phyloP scores from a whole-genome alignment of 1,140 invertebrate species.

The Theocolax elegans region DNA sequence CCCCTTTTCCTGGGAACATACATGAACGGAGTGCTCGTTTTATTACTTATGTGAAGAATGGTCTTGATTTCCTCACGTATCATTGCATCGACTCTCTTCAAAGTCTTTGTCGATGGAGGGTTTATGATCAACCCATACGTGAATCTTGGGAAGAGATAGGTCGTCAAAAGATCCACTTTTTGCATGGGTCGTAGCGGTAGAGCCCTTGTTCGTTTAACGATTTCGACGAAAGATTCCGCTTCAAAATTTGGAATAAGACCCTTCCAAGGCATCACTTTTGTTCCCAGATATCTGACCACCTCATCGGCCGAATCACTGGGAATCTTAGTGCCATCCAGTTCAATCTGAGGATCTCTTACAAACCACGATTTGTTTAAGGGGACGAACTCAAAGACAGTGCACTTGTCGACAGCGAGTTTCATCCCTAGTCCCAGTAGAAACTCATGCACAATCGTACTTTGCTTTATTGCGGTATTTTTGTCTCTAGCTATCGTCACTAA shows the following conservation, averaged over 20 bases:
- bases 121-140: not conserved
- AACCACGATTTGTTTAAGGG: constrained; percentile 38
- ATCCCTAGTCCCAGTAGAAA: constrained; percentile 49
- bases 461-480: constrained; percentile 38
- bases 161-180: not conserved
- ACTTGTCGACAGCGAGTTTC: constrained; percentile 52
- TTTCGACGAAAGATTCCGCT: not conserved
- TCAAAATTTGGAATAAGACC: not conserved
- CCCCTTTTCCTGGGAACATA: not conserved
- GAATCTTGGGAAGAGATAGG: not conserved
- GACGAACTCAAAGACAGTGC: constrained; percentile 50
- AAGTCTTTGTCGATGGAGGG: not conserved
- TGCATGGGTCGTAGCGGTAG: constrained; percentile 1
- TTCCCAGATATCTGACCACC: not conserved
- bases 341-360: not conserved
- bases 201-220: not conserved
- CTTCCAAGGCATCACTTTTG: not conserved
- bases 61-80: not conserved
- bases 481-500: no score
- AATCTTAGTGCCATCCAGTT: not conserved
- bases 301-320: not conserved
- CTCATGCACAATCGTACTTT: constrained; percentile 19
- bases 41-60: not conserved
- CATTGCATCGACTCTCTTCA: not conserved
- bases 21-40: not conserved